A percentile compares a stretch with the other conserved stretches of the same genome.
Evolutionary conservation across 37 sponge, comb jelly and placozoan genomes (phyloP).

Genomic region (Hexactinellida sp.): DNA sequence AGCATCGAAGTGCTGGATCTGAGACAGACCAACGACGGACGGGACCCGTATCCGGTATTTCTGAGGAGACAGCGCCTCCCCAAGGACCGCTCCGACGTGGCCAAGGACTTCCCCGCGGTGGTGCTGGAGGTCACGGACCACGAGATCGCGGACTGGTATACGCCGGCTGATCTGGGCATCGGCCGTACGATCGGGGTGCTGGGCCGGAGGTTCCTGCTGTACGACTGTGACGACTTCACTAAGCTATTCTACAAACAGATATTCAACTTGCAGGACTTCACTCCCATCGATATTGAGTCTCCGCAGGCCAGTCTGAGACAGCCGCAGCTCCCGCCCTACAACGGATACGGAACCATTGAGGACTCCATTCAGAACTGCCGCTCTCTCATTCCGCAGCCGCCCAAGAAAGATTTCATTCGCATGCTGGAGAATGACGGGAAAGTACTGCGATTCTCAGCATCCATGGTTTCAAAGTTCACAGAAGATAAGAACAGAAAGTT

Average conservation of each 20-base stretch:
- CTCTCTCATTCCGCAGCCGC: constrained; percentile 90
- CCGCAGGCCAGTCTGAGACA: neutral
- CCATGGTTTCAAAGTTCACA: constrained; percentile 60
- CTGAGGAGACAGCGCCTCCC: constrained; percentile 80
- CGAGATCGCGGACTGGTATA: constrained; percentile 83
- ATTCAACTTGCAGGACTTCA: constrained; percentile 50
- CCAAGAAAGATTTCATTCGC: constrained; percentile 92
- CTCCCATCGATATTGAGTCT: constrained; percentile 30
- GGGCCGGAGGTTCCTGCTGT: constrained; percentile 78
- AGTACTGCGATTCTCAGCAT: constrained; percentile 70
- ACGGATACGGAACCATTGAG: constrained; percentile 91
- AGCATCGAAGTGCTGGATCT: constrained; percentile 86
- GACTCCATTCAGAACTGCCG: constrained; percentile 89
- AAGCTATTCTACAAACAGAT: constrained; percentile 49
- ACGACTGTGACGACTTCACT: constrained; percentile 90
- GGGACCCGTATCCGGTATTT: constrained; percentile 87
- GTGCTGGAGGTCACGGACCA: constrained; percentile 76
- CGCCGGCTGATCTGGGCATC: constrained; percentile 69
- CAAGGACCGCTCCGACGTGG: constrained; percentile 40
- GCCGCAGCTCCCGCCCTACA: constrained; percentile 78
- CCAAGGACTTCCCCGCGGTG: constrained; percentile 59
- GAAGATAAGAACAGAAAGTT: constrained; percentile 85
- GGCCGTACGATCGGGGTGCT: constrained; percentile 73
- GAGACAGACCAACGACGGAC: constrained; percentile 83
- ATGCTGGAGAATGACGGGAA: constrained; percentile 94